A percentile compares a stretch with the other conserved stretches of the same genome.
phyloP scores from a whole-genome alignment of 2,888 invertebrate species.

The Platypus cylindrus region DNA sequence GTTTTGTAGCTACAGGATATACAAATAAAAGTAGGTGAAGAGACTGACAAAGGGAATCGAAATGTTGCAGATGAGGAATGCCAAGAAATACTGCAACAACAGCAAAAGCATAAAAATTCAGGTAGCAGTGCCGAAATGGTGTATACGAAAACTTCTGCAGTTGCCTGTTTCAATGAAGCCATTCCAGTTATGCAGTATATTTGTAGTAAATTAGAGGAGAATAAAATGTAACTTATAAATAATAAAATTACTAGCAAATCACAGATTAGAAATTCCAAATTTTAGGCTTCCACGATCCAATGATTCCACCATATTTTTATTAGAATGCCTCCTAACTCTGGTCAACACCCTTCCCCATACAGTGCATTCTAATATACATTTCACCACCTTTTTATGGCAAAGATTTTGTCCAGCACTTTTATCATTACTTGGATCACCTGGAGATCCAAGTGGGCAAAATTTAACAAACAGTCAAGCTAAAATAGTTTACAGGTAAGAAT shows the following conservation, averaged over 20 bases:
- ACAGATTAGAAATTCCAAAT: constrained; percentile 5
- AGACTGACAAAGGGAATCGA: too few species aligned
- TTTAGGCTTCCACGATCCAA: constrained; percentile 49
- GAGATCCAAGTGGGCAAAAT: constrained; percentile 62
- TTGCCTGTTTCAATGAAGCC: constrained; percentile 80
- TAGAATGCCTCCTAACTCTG: constrained; percentile 77
- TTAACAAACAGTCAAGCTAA: constrained; percentile 77
- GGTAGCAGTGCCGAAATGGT: constrained; percentile 42
- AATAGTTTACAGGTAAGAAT: constrained; percentile 66
- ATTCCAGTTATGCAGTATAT: constrained; percentile 83
- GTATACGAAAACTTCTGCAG: constrained; percentile 49
- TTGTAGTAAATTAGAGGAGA: constrained; percentile 72
- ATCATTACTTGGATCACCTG: constrained; percentile 76
- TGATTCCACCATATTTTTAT: constrained; percentile 59
- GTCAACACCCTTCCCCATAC: constrained; percentile 72
- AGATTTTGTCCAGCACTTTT: constrained; percentile 84
- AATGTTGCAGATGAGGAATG: constrained; percentile 55
- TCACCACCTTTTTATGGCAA: constrained; percentile 83
- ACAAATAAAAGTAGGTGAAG: too few species aligned
- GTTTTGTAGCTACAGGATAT: too few species aligned
- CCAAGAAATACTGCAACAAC: constrained; percentile 49
- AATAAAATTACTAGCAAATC: too few species aligned
- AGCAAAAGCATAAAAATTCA: constrained; percentile 37
- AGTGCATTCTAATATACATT: constrained; percentile 72
- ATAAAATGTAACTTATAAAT: constrained; percentile 52